Evolutionary conservation across 2,888 invertebrate species (phyloP).

Genomic region (Sesamia inferens): DNA sequence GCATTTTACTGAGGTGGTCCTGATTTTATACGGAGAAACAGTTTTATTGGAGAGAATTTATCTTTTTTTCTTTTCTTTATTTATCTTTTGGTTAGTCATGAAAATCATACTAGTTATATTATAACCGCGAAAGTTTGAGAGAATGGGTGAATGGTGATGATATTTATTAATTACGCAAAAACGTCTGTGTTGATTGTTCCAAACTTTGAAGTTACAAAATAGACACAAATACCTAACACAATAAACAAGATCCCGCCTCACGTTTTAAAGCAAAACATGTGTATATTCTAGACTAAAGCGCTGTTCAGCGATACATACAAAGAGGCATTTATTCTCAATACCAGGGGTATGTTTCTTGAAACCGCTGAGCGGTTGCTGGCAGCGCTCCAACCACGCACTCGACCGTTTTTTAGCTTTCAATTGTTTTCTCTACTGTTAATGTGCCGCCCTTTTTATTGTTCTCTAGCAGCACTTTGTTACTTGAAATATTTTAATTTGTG

Average conservation of each 20-base stretch:
- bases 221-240: conserved; percentile 7
- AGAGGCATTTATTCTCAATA: conserved; percentile 55
- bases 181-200: not conserved
- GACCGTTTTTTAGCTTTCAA: conserved; percentile 61
- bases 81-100: not conserved
- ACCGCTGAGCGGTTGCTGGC: conserved; percentile 55
- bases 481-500: conserved; percentile 59
- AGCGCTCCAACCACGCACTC: conserved; percentile 58
- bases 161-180: not conserved
- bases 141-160: too few species aligned
- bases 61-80: too few species aligned
- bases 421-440: conserved; percentile 62
- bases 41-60: not conserved
- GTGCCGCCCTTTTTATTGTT: conserved; percentile 53
- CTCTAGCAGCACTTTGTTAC: conserved; percentile 55
- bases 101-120: not conserved
- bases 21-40: not conserved
- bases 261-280: conserved; percentile 38
- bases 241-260: conserved; percentile 23
- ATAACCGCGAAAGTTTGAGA: too few species aligned
- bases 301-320: conserved; percentile 42
- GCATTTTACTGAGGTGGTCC: conserved; percentile 10
- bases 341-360: conserved; percentile 51
- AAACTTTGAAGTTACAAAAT: not conserved
- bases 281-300: conserved; percentile 32